phyloP scores from a whole-genome alignment of 2,797 vertebrate species.

The Anabacerthia variegaticeps region DNA sequence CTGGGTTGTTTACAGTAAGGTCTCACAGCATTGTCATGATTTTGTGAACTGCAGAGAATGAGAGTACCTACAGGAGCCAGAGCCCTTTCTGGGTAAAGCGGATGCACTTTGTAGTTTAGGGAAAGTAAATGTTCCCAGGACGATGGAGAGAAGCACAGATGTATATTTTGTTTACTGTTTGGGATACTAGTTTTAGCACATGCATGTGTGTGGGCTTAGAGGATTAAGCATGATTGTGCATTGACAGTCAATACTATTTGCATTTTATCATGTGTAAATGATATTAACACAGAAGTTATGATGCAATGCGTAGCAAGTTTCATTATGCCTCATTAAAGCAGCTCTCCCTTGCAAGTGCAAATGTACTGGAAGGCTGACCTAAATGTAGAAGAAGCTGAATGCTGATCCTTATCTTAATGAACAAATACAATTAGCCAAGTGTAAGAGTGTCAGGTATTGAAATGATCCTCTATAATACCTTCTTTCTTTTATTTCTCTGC shows the following conservation, averaged over 20 bases:
- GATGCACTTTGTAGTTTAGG: not conserved
- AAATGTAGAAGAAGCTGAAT: slow-evolving; percentile 58
- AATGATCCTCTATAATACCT: slow-evolving; percentile 40
- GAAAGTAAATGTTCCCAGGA: not conserved
- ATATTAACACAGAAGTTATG: slow-evolving; percentile 58
- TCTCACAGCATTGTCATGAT: not conserved
- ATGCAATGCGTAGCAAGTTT: slow-evolving; percentile 39
- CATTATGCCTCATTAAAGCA: slow-evolving; percentile 63
- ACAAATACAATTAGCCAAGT: slow-evolving; percentile 64
- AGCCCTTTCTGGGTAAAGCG: not conserved
- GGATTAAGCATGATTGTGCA: slow-evolving; percentile 40
- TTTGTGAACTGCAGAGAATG: not conserved
- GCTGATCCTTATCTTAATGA: slow-evolving; percentile 66
- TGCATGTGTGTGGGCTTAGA: slow-evolving; percentile 12
- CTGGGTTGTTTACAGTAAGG: not conserved
- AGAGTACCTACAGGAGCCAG: not conserved
- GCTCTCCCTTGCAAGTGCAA: slow-evolving; percentile 66
- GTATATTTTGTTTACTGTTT: slow-evolving; percentile 46
- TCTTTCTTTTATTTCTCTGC: slow-evolving; percentile 53
- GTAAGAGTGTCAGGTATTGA: slow-evolving; percentile 63
- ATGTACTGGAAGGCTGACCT: slow-evolving; percentile 66
- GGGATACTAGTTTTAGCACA: slow-evolving; percentile 25
- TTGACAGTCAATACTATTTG: slow-evolving; percentile 51
- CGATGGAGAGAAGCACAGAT: not conserved
- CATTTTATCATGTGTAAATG: slow-evolving; percentile 63